Evolutionary conservation across 2,888 invertebrate genomes (phyloP), one percentile per base, ranked within the genome.

Genomic region (Zhuqinia jingwanae): DNA sequence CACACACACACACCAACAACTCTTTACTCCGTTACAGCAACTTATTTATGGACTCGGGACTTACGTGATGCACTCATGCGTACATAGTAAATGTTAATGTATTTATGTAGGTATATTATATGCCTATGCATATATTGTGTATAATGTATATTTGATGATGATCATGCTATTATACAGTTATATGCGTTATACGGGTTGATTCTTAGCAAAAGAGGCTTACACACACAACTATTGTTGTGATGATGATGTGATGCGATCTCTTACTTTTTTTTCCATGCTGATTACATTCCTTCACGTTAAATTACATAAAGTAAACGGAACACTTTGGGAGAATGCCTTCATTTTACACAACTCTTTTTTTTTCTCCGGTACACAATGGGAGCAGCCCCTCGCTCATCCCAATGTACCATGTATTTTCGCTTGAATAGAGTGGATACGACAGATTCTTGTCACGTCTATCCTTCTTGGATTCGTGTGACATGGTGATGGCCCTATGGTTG

Each of bases 221-320:
- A 36, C 36, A 36, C n/a, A n/a, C n/a, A n/a, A n/a, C n/a, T n/a
- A n/a, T n/a, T n/a, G n/a, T n/a, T n/a, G n/a, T n/a, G n/a, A 30
- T 20, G 36, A 15, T 45, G 22, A 22, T 68, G 68, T 68, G 68
- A 68, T 68, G 68, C 8, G 68, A 81, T 81, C 42, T 60, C 22
- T 73, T 27, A 1, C 27, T 53, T 27, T 53, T 30, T 47, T 82
- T 75, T 82, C 36, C 60, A 50, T 42, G 25, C 60, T 82, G 82
- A 82, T 82, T 82, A 63, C 63, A 82, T 75, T 82, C 80, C 53
- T 68, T 68, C 53, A 47, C 68, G 65, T 50, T 53, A 80, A 63
- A 63, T 68, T 79, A 79, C 79, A 17, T 78, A 36, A 63, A 63
- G 45, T 50, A 76, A 76, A 56, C 30, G 27, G 36, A 58, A 76